Evolutionary conservation across 2,113 vertebrate genomes (phyloP).

Genomic region (Sprattus sprattus): DNA sequence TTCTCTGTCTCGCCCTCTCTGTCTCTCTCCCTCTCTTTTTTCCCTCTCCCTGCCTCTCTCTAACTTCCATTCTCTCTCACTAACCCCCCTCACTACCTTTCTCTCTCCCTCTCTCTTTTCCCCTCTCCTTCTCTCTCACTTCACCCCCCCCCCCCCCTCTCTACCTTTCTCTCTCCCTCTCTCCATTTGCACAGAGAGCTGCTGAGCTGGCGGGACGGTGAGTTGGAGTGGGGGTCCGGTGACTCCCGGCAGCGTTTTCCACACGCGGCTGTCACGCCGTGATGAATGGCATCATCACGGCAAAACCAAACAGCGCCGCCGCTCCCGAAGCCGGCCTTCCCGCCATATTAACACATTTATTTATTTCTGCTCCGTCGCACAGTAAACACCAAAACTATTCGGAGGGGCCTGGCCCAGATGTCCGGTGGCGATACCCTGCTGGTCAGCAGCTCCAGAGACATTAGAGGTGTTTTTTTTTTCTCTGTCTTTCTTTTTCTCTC

Average conservation of each 20-base stretch:
- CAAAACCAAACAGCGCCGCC: slow-evolving; percentile 51
- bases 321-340: slow-evolving; percentile 43
- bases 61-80: background rate
- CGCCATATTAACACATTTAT: slow-evolving; percentile 55
- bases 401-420: slow-evolving; percentile 38
- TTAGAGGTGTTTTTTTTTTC: background rate
- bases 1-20: background rate
- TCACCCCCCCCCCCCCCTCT: background rate
- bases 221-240: slow-evolving; percentile 38
- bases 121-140: background rate
- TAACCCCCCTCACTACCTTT: background rate
- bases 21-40: background rate
- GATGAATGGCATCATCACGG: slow-evolving; percentile 59
- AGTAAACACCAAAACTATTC: slow-evolving; percentile 52
- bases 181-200: slow-evolving; percentile 27
- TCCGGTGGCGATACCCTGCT: slow-evolving; percentile 43
- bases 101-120: background rate
- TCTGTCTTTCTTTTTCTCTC: background rate
- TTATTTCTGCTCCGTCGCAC: slow-evolving; percentile 50
- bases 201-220: slow-evolving; percentile 47
- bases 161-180: background rate
- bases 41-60: background rate
- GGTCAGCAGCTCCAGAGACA: slow-evolving; percentile 40
- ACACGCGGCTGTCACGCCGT: slow-evolving; percentile 50
- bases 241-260: slow-evolving; percentile 33